These are phyloP conservation scores for Sandelia bainsii DNA, from an alignment of 2,797 vertebrate genomes.

Conservation along the genomic window DNA sequence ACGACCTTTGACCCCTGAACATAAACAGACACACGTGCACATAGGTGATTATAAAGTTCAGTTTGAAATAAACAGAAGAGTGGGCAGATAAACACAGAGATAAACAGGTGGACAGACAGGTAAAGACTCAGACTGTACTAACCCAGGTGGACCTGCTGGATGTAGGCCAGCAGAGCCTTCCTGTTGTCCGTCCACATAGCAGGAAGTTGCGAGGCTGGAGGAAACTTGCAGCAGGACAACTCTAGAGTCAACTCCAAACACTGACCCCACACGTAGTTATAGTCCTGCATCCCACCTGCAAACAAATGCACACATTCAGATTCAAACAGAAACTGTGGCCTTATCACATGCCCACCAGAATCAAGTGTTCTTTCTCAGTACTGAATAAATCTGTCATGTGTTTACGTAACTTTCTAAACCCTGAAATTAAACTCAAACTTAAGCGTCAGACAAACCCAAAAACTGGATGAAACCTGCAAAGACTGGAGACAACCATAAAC, in stretches of 20 bases:
- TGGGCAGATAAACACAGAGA: not conserved
- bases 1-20: constrained; percentile 92
- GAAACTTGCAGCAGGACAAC: constrained; percentile 95
- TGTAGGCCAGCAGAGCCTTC: constrained; percentile 87
- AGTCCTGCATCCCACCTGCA: constrained; percentile 97
- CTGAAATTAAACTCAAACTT: no score
- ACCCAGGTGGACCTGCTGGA: constrained; percentile 94
- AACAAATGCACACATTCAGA: constrained; percentile 16
- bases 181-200: constrained; percentile 89
- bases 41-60: not conserved
- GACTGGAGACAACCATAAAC: no score
- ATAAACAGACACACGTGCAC: not conserved
- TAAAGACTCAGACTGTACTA: constrained; percentile 38
- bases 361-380: no score
- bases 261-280: constrained; percentile 94
- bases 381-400: no score
- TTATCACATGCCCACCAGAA: no score
- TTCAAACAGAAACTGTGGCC: no score
- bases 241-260: constrained; percentile 95
- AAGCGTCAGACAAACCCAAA: no score
- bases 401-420: no score
- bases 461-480: no score
- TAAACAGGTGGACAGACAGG: not conserved
- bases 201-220: constrained; percentile 83
- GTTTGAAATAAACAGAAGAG: not conserved